Percentiles rank a stretch among this genome's conserved stretches.
phyloP scores from a whole-genome alignment of 2,113 vertebrate species.

The Equus quagga region DNA sequence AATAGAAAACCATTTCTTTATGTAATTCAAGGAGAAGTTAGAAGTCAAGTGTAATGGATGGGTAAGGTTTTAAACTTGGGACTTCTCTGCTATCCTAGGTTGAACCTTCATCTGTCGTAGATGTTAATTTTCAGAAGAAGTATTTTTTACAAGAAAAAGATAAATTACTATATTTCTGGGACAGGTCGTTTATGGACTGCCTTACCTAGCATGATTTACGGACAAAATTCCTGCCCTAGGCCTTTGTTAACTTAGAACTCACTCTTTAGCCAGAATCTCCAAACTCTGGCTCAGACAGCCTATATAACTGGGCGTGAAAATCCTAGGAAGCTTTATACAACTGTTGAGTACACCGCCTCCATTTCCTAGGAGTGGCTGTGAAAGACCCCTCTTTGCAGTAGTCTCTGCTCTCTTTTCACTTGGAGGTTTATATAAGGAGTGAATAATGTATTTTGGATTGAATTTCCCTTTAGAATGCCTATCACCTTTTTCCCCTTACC shows the following conservation, averaged over 20 bases:
- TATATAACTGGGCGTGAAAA: background rate
- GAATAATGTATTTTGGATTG: background rate
- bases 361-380: background rate
- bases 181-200: background rate
- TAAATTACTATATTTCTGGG: background rate
- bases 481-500: background rate
- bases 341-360: background rate
- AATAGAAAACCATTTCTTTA: background rate
- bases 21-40: background rate
- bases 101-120: background rate
- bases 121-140: background rate
- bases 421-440: background rate
- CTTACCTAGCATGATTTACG: background rate
- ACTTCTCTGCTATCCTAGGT: background rate
- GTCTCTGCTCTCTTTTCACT: background rate
- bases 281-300: background rate
- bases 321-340: background rate
- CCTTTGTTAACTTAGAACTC: background rate
- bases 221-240: background rate
- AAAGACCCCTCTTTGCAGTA: background rate
- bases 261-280: background rate
- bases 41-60: conserved; percentile 34
- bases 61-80: background rate
- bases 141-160: background rate
- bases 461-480: background rate